Conservation (phyloP, 2,888 invertebrate genomes). For the Apamea sordens region DNA sequence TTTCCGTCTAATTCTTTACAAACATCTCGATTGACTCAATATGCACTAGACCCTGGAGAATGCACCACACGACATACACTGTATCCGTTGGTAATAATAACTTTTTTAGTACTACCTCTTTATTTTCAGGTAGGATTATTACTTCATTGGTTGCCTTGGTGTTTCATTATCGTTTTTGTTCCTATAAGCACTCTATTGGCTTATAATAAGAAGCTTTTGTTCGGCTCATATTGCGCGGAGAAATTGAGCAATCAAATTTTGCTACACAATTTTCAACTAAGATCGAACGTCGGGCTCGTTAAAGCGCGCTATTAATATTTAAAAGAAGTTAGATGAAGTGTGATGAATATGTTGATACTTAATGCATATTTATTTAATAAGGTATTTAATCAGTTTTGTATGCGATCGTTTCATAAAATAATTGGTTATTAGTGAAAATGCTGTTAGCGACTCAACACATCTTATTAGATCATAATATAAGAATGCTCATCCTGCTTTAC, state of each 20-base stretch:
- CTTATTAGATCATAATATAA: not conserved
- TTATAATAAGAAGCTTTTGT: constrained; percentile 23
- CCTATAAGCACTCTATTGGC: constrained; percentile 17
- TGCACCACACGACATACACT: constrained; percentile 17
- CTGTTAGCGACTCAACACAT: not conserved
- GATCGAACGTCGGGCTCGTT: constrained; percentile 13
- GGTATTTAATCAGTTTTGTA: not conserved
- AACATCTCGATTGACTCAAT: constrained; percentile 32
- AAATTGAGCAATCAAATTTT: constrained; percentile 36
- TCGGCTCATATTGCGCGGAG: not conserved
- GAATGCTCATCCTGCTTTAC: not conserved
- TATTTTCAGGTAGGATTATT: not conserved
- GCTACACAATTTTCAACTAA: constrained; percentile 28
- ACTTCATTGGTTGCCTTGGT: constrained; percentile 12
- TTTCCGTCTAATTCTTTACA: constrained; percentile 15
- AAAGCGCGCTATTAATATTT: not conserved
- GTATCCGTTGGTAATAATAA: not conserved
- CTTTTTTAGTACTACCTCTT: constrained; percentile 2
- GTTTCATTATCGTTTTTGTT: constrained; percentile 9
- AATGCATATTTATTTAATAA: not conserved
- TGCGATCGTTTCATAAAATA: not conserved
- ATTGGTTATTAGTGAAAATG: too few species aligned
- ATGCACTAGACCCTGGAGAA: constrained; percentile 32
- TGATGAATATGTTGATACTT: not conserved
- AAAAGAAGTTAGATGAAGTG: not conserved